These are phyloP conservation scores for Carpatolechia fugitivella DNA, from an alignment of 2,888 invertebrate genomes.

Conservation along the genomic window DNA sequence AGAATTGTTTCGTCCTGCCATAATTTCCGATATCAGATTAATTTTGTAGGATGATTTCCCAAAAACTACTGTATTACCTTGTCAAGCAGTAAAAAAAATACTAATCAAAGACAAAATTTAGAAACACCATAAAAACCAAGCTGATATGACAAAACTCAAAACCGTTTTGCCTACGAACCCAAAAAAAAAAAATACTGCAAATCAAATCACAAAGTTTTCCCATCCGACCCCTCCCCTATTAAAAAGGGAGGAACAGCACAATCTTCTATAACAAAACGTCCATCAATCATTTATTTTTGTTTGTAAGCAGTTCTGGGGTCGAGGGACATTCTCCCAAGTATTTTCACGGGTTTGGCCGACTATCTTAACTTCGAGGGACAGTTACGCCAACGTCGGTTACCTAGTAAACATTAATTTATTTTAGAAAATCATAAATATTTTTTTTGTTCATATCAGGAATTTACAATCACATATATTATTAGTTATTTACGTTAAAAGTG, in stretches of 20 bases:
- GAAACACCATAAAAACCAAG: no score
- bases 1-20: no score
- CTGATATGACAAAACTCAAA: neutral
- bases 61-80: no score
- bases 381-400: neutral
- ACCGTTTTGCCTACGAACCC: no score
- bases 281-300: conserved; percentile 16
- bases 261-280: conserved; percentile 10
- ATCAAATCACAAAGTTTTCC: neutral
- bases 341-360: conserved; percentile 3
- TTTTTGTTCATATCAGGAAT: neutral
- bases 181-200: neutral
- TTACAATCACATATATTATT: neutral
- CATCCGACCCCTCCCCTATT: neutral
- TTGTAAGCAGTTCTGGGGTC: conserved; percentile 11
- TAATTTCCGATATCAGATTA: no score
- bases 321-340: conserved; percentile 13
- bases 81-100: no score
- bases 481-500: no score
- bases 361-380: neutral
- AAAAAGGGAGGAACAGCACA: neutral
- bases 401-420: no score
- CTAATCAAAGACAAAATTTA: neutral
- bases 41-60: no score
- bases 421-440: no score